Evolutionary conservation across 2,113 vertebrate genomes (phyloP).

Genomic region (Colius striatus): DNA sequence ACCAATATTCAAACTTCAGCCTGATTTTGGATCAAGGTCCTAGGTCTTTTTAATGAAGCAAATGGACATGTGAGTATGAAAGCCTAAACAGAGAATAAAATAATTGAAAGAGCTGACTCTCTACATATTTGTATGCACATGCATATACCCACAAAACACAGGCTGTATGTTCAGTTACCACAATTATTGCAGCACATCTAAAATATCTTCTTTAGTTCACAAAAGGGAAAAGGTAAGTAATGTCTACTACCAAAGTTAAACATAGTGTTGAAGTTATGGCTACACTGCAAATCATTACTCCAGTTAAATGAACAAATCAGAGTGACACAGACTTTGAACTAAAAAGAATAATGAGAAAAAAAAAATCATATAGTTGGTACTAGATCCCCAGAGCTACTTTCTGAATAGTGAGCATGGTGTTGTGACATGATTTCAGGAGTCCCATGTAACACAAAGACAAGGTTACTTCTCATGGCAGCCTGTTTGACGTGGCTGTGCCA

Average conservation of each 20-base stretch:
- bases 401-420: not conserved
- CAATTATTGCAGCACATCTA: not conserved
- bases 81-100: conserved; percentile 62
- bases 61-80: conserved; percentile 18
- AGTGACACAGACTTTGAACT: not conserved
- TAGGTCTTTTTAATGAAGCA: conserved; percentile 23
- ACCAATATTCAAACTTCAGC: not conserved
- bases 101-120: conserved; percentile 48
- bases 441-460: not conserved
- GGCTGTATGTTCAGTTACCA: not conserved
- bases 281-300: not conserved
- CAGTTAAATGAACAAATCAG: not conserved
- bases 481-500: not conserved
- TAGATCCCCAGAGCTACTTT: not conserved
- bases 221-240: not conserved
- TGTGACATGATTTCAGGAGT: not conserved
- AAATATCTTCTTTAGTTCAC: not conserved
- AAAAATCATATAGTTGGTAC: not conserved
- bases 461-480: not conserved
- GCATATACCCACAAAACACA: conserved; percentile 30
- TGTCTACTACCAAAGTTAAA: not conserved
- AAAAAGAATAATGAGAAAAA: not conserved
- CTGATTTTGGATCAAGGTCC: conserved; percentile 48
- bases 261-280: not conserved
- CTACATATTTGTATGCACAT: conserved; percentile 6